These are phyloP conservation scores for Epizoanthus stellaris DNA, from an alignment of 92 coral and sea anemone genomes.

Conservation along the genomic window DNA sequence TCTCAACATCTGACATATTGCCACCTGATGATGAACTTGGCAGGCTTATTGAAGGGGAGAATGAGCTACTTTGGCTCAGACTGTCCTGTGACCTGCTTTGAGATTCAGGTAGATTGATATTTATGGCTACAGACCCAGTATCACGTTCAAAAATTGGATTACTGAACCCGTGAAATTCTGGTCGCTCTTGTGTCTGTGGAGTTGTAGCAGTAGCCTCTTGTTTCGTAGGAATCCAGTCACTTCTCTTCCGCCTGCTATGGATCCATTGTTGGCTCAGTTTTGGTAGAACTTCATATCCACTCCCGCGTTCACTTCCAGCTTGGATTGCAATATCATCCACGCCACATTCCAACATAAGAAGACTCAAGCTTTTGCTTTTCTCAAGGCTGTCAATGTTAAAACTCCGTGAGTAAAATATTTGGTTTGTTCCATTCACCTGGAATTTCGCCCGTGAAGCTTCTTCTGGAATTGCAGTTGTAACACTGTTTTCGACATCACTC, in stretches of 20 bases:
- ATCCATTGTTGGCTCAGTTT: slow-evolving; percentile 63
- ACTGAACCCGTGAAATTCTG: slow-evolving; percentile 64
- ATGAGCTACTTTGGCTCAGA: slow-evolving; percentile 76
- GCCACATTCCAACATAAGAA: slow-evolving; percentile 94
- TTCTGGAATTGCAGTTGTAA: slow-evolving; percentile 94
- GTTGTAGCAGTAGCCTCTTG: neutral
- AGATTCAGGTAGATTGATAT: slow-evolving; percentile 40
- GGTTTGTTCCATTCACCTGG: slow-evolving; percentile 71
- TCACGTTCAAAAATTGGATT: slow-evolving; percentile 76
- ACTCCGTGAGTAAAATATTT: slow-evolving; percentile 63
- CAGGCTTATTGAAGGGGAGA: slow-evolving; percentile 63
- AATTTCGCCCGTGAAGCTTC: slow-evolving; percentile 84
- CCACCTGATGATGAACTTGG: slow-evolving; percentile 78
- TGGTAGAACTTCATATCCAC: slow-evolving; percentile 75
- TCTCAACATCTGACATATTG: slow-evolving; percentile 88
- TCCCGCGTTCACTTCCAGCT: slow-evolving; percentile 87
- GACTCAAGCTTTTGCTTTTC: slow-evolving; percentile 59
- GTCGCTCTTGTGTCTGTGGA: slow-evolving; percentile 10
- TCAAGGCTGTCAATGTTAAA: slow-evolving; percentile 61
- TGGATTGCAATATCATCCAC: slow-evolving; percentile 81
- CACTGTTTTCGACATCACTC: slow-evolving; percentile 85
- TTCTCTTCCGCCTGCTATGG: neutral
- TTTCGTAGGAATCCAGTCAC: slow-evolving; percentile 5
- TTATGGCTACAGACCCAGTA: slow-evolving; percentile 49
- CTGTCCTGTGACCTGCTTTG: slow-evolving; percentile 59